A percentile compares a stretch with the other conserved stretches of the same genome.
phyloP scores from a whole-genome alignment of 2,888 invertebrate genomes.

The Trissoscelio sp. region DNA sequence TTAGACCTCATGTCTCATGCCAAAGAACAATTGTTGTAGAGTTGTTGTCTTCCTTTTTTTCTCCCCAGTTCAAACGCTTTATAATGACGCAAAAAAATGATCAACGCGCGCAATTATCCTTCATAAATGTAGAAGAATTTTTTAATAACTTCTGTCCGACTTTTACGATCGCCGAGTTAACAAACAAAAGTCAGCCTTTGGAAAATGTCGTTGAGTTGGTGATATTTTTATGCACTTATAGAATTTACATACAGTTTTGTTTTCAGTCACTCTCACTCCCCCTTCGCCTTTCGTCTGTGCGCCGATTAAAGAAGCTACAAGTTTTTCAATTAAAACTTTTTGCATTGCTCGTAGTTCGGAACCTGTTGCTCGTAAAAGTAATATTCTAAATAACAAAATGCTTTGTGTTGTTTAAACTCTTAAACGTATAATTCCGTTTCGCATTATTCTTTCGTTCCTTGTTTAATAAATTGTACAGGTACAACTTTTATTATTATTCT shows the following conservation, averaged over 20 bases:
- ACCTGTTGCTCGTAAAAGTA: conserved; percentile 53
- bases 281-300: no score
- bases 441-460: not conserved
- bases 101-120: conserved; percentile 1
- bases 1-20: no score
- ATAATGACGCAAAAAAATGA: not conserved
- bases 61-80: no score
- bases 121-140: conserved; percentile 14
- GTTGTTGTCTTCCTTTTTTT: no score
- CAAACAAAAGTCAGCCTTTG: not conserved
- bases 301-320: conserved; percentile 48
- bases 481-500: conserved; percentile 5
- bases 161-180: not conserved
- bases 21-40: no score
- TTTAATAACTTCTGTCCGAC: conserved; percentile 2
- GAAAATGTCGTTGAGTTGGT: not conserved
- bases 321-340: conserved; percentile 59
- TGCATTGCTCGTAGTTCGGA: conserved; percentile 4
- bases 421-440: not conserved
- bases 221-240: not conserved
- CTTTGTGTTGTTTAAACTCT: conserved; percentile 13
- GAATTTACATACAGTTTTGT: conserved; percentile 20
- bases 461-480: not conserved
- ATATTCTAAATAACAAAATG: conserved; percentile 41
- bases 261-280: not conserved